Evolutionary conservation across 92 coral and sea anemone species (phyloP), one percentile per base, ranked within the genome.

Genomic region (Porites rus): DNA sequence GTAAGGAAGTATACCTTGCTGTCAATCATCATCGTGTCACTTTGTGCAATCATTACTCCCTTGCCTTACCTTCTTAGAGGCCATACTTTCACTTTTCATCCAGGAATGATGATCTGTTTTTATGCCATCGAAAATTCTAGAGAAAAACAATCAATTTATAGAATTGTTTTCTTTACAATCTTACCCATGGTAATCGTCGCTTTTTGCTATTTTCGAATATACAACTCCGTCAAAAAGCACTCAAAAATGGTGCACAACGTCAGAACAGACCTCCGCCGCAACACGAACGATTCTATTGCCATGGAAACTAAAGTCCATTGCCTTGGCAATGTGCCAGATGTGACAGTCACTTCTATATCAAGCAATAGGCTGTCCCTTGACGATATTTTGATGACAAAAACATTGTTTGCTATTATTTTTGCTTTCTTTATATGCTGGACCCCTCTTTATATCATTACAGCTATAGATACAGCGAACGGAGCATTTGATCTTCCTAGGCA

Each of bases 371-470:
- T 78, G 2, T 62, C 82, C 8, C 6, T 19, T 2, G 82, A 82
- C 7, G 87, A 82, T 38, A 71, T 63, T 14, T 64, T 59, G 7
- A 82, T 82, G 31, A 82, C 87, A 1, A 82, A 74, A 72, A 72
- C 59, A 24, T 72, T 82, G n/a, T 61, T 82, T 31, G 87, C 87
- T 10, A 74, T 82, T 1, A 61, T 71, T 10, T 58, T 72, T 28
- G 87, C 69, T 20, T 82, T 82, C 18, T 72, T 71, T 54, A 61
- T 82, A 8, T 82, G 79, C 13, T 82, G 87, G 87, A 58, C 78
- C 8, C 87, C 87, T 0, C 53, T 82, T 2, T 74, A 71, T 69
- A 20, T 71, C 28, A 72, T 74, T 12, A 63, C 78, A n/a, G 19
- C 78, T 4, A 59, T 82, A 19, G 87, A 82, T 50, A 78, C 72